Conservation (phyloP, 2,888 invertebrate genomes). For the Athrips mouffetella region DNA sequence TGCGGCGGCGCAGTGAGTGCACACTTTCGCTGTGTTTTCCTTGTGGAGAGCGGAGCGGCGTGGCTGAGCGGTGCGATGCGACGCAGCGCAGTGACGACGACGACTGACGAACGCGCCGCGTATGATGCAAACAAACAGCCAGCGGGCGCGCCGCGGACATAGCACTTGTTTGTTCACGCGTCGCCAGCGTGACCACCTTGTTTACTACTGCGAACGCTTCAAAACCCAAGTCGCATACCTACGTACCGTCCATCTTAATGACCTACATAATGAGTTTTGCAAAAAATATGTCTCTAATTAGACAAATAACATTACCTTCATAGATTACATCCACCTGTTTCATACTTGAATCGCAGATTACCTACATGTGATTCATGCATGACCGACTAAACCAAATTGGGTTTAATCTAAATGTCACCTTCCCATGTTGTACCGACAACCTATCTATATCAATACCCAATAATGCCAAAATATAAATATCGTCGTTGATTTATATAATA, state of each 20-base stretch:
- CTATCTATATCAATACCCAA: no score
- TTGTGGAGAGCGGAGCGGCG: constrained; percentile 21
- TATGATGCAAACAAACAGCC: constrained; percentile 32
- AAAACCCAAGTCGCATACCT: constrained; percentile 48
- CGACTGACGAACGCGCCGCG: constrained; percentile 25
- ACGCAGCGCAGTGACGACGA: constrained; percentile 23
- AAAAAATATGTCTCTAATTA: no score
- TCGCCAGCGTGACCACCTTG: constrained; percentile 64
- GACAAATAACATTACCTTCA: no score
- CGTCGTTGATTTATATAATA: no score
- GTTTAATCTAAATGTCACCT: no score
- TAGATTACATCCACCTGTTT: no score
- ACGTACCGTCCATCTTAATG: constrained; percentile 42
- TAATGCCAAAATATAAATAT: no score
- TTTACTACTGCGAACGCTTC: constrained; percentile 62
- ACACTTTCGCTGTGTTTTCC: constrained; percentile 57
- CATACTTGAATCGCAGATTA: no score
- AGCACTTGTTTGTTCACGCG: constrained; percentile 75
- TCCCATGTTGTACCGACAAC: no score
- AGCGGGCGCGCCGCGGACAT: constrained; percentile 41
- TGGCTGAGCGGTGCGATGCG: constrained; percentile 26
- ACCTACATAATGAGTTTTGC: no score
- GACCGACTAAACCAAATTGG: no score
- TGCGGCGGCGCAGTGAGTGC: constrained; percentile 40
- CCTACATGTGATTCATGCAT: no score